phyloP scores from a whole-genome alignment of 2,888 invertebrate genomes.

The Magallana nippona region DNA sequence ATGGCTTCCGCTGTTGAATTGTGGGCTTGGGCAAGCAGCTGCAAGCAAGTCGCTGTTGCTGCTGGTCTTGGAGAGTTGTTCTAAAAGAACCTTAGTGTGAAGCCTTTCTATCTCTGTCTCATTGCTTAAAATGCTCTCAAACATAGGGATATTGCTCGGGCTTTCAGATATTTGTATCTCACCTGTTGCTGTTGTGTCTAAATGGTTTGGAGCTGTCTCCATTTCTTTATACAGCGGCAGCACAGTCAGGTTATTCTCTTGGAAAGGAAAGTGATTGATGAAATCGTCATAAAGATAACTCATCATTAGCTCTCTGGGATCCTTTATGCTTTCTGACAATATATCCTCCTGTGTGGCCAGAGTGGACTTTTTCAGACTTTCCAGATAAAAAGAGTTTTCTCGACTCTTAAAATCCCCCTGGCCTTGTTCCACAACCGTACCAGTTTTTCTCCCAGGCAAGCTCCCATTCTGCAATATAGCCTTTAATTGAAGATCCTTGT shows the following conservation, averaged over 20 bases:
- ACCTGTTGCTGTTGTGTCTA: neutral
- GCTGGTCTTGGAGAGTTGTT: conserved; percentile 4
- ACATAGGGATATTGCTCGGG: neutral
- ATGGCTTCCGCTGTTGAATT: conserved; percentile 5
- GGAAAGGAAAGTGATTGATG: neutral
- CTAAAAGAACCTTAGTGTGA: neutral
- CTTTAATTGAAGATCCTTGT: neutral
- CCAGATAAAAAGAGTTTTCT: neutral
- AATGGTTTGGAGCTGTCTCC: neutral
- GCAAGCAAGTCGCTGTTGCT: neutral
- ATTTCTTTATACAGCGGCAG: neutral
- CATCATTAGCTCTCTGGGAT: neutral
- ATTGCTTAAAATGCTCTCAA: neutral
- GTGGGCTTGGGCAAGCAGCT: neutral
- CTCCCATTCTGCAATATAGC: too few species aligned
- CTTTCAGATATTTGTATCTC: neutral
- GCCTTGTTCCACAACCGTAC: neutral
- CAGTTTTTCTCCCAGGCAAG: too few species aligned
- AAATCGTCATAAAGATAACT: neutral
- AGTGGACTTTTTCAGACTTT: neutral
- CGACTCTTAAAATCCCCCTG: neutral
- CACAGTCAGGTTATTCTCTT: neutral
- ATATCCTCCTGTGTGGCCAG: neutral
- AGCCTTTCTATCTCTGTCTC: neutral
- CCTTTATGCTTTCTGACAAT: neutral